phyloP scores from a whole-genome alignment of 2,113 vertebrate species.

The Hippotragus niger region DNA sequence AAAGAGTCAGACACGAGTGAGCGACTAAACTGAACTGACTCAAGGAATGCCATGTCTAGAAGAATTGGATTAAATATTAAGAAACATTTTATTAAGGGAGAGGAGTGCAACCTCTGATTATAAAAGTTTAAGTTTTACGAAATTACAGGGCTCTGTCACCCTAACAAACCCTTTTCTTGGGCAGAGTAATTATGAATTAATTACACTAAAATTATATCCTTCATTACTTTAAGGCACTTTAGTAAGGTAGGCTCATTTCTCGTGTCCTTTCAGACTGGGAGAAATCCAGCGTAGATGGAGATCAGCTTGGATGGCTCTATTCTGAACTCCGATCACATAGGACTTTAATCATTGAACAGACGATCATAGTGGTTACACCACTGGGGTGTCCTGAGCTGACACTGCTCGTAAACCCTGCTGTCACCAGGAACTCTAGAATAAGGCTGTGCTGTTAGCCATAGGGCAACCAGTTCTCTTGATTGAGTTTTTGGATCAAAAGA shows the following conservation, averaged over 20 bases:
- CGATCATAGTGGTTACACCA: neutral
- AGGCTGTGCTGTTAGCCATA: neutral
- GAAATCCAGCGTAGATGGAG: neutral
- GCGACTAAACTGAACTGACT: neutral
- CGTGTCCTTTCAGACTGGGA: neutral
- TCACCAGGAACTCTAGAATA: rapidly evolving
- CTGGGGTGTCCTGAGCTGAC: slow-evolving; percentile 41
- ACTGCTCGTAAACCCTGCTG: neutral
- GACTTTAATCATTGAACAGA: slow-evolving; percentile 58
- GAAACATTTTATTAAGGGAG: neutral
- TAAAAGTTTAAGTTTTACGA: neutral
- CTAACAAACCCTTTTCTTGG: neutral
- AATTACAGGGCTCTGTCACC: neutral
- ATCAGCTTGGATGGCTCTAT: slow-evolving; percentile 19
- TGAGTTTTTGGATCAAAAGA: neutral
- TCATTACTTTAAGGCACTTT: neutral
- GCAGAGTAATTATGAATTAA: too few species aligned
- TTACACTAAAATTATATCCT: neutral
- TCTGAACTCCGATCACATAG: slow-evolving; percentile 43
- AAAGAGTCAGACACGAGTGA: neutral
- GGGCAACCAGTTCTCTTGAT: neutral
- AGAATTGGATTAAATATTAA: rapidly evolving
- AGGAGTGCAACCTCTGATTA: neutral
- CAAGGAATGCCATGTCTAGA: neutral
- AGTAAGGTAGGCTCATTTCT: neutral